Evolutionary conservation across 2,113 vertebrate species (phyloP).

Genomic region (Hemibagrus wyckioides): DNA sequence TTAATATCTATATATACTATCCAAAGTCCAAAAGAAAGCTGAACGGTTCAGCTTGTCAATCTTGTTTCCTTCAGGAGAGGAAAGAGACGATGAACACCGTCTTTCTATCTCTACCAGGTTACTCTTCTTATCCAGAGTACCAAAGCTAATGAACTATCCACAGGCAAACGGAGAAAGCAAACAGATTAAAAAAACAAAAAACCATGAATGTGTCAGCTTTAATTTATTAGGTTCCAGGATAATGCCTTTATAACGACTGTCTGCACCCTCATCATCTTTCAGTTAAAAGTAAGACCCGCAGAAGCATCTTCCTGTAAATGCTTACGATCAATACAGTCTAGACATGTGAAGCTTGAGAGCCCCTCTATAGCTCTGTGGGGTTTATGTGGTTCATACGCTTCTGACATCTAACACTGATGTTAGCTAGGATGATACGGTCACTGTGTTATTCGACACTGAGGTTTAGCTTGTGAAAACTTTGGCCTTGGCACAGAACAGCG

Average conservation of each 20-base stretch:
- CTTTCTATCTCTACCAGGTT: not conserved
- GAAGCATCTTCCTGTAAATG: not conserved
- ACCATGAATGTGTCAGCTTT: constrained; percentile 8
- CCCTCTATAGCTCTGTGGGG: not conserved
- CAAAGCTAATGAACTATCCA: not conserved
- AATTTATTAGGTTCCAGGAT: not conserved
- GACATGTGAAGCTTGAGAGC: not conserved
- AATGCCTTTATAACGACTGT: not conserved
- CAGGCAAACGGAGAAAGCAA: not conserved
- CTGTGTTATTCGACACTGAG: not conserved
- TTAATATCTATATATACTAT: no score
- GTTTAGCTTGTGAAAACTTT: not conserved
- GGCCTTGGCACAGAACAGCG: not conserved
- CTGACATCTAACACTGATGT: not conserved
- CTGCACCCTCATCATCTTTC: constrained; percentile 17
- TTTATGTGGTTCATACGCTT: not conserved
- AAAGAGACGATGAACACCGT: not conserved
- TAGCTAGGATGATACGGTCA: not conserved
- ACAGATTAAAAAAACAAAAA: not conserved
- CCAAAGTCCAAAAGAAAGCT: not conserved
- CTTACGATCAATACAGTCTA: constrained; percentile 18
- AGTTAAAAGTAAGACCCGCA: constrained; percentile 4
- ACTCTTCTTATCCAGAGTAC: not conserved
- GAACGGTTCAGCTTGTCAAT: not conserved
- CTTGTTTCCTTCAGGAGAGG: not conserved